A percentile compares a stretch with the other conserved stretches of the same genome.
Evolutionary conservation across 2,797 vertebrate species (phyloP).

Genomic region (Pitangus sulphuratus): DNA sequence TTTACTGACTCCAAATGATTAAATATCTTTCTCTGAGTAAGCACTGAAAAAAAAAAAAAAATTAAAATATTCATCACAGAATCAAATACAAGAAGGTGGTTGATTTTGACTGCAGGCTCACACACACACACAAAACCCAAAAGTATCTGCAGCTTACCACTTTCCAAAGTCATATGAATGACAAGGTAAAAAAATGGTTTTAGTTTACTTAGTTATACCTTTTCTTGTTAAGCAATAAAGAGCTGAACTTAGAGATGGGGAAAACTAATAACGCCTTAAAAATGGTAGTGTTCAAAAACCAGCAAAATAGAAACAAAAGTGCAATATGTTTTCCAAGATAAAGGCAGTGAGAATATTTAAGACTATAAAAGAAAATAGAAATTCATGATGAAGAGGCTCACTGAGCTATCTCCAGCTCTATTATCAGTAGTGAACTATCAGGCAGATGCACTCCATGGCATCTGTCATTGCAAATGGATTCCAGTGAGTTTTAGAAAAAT

Average conservation of each 20-base stretch:
- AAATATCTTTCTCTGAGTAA: not conserved
- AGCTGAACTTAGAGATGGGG: not conserved
- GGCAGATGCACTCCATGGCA: not conserved
- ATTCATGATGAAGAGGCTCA: not conserved
- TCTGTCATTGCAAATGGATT: not conserved
- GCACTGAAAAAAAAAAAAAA: not conserved
- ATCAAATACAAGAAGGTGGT: not conserved
- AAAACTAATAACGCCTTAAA: not conserved
- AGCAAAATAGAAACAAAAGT: not conserved
- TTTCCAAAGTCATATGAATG: not conserved
- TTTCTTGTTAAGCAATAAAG: not conserved
- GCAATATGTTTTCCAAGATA: not conserved
- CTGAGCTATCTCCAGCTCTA: not conserved
- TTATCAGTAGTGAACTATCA: not conserved
- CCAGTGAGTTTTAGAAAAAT: not conserved
- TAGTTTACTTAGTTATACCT: not conserved
- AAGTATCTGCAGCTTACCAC: not conserved
- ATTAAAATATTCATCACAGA: not conserved
- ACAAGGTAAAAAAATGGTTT: not conserved
- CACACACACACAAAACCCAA: not conserved
- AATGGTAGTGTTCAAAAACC: not conserved
- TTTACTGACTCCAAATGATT: not conserved
- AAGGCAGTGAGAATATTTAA: conserved; percentile 1
- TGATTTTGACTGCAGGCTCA: not conserved
- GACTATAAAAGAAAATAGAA: conserved; percentile 37